These are phyloP conservation scores for Microchrysa polita DNA, from an alignment of 2,888 invertebrate species.

Conservation along the genomic window DNA sequence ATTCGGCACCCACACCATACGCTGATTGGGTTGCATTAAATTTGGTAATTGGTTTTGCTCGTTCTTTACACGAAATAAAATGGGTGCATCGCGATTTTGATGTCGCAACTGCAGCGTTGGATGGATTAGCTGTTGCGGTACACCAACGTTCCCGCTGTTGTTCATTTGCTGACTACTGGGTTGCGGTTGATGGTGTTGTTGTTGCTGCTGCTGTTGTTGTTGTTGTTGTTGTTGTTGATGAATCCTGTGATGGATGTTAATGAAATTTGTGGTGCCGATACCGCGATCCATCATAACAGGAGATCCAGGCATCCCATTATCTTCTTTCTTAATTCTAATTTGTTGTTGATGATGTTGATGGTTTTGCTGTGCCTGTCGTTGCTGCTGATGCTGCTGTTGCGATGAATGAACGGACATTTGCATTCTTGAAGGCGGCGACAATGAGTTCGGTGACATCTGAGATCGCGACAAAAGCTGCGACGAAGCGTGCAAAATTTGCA, in stretches of 20 bases:
- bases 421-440: slow-evolving; percentile 55
- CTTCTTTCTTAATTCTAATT: slow-evolving; percentile 61
- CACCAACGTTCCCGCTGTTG: slow-evolving; percentile 57
- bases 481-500: slow-evolving; percentile 59
- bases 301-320: slow-evolving; percentile 26
- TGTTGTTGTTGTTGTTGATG: slow-evolving; percentile 51
- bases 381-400: slow-evolving; percentile 55
- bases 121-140: slow-evolving; percentile 63
- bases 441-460: slow-evolving; percentile 58
- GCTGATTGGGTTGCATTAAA: slow-evolving; percentile 57
- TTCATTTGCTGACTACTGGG: slow-evolving; percentile 55
- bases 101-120: slow-evolving; percentile 66
- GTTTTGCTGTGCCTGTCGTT: slow-evolving; percentile 59
- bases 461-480: slow-evolving; percentile 56
- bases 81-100: slow-evolving; percentile 64
- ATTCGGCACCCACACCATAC: slow-evolving; percentile 69
- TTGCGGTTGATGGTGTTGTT: slow-evolving; percentile 48
- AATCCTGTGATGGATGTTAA: slow-evolving; percentile 52
- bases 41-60: slow-evolving; percentile 54
- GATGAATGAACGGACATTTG: slow-evolving; percentile 56
- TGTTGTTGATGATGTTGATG: slow-evolving; percentile 57
- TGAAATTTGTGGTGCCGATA: slow-evolving; percentile 49
- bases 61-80: slow-evolving; percentile 64
- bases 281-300: slow-evolving; percentile 53
- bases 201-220: slow-evolving; percentile 49